A percentile compares a stretch with the other conserved stretches of the same genome.
These are phyloP conservation scores for Hyla sarda DNA, from an alignment of 2,113 vertebrate species.

Conservation along the genomic window DNA sequence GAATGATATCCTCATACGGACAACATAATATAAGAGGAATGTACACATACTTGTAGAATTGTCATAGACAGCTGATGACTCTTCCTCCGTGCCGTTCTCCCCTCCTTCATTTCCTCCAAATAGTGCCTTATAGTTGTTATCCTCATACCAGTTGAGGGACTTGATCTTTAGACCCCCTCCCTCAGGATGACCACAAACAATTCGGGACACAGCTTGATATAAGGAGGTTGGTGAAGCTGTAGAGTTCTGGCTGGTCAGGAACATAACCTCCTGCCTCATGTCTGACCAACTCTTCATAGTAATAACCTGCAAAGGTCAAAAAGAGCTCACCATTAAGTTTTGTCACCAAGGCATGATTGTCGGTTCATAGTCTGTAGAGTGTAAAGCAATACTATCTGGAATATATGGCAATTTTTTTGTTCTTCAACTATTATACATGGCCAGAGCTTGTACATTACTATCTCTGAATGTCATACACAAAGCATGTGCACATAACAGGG, in stretches of 20 bases:
- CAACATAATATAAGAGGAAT: neutral
- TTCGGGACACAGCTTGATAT: conserved; percentile 95
- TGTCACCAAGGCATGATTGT: neutral
- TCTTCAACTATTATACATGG: too few relatives aligned
- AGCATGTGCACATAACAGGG: neutral
- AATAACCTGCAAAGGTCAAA: conserved; percentile 74
- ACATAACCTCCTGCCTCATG: conserved; percentile 91
- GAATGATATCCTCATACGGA: neutral
- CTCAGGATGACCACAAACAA: conserved; percentile 93
- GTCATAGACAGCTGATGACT: conserved; percentile 73
- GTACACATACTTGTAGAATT: conserved; percentile 81
- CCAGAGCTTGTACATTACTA: neutral
- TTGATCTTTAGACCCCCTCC: conserved; percentile 97
- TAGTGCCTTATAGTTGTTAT: conserved; percentile 96
- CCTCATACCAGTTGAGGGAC: conserved; percentile 98
- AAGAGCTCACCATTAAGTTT: neutral
- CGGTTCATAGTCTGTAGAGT: neutral
- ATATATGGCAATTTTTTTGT: neutral
- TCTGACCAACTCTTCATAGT: conserved; percentile 93
- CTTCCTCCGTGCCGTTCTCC: conserved; percentile 74
- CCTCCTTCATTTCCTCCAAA: conserved; percentile 74
- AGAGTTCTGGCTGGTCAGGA: conserved; percentile 79
- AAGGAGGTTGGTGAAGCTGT: conserved; percentile 85
- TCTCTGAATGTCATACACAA: neutral
- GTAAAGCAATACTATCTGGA: neutral